These are phyloP conservation scores for Diplazon laetatorius DNA, from an alignment of 2,888 invertebrate genomes.

Conservation along the genomic window DNA sequence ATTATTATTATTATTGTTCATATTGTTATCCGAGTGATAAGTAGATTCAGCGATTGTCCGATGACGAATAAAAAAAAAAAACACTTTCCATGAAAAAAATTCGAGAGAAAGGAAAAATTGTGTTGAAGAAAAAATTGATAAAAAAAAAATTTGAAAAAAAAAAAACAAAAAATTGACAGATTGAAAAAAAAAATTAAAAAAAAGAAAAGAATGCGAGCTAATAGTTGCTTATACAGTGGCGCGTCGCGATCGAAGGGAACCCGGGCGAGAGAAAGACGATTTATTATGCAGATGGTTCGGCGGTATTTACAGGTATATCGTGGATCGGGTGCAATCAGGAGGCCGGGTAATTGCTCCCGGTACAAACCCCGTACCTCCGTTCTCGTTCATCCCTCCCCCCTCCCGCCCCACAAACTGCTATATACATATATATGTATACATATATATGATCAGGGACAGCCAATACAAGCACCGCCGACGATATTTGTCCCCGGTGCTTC, in stretches of 20 bases:
- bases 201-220: conserved; percentile 50
- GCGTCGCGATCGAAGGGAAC: conserved; percentile 43
- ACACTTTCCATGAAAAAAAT: too few species aligned
- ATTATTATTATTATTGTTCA: too few species aligned
- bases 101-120: background rate
- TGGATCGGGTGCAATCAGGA: conserved; percentile 69
- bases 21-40: too few species aligned
- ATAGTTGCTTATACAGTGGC: conserved; percentile 48
- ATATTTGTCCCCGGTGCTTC: conserved; percentile 29
- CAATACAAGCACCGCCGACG: conserved; percentile 41
- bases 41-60: too few species aligned
- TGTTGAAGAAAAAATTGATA: background rate
- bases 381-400: too few species aligned
- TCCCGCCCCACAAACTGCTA: background rate
- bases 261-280: conserved; percentile 59
- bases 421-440: too few species aligned
- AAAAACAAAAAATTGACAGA: conserved; percentile 7
- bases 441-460: conserved; percentile 44
- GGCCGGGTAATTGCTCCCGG: conserved; percentile 69
- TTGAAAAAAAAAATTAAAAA: conserved; percentile 5
- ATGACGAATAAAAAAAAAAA: too few species aligned
- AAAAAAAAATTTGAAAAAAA: too few species aligned
- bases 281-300: conserved; percentile 71
- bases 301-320: conserved; percentile 68
- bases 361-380: conserved; percentile 65